Conservation (phyloP, 2,888 invertebrate species). For the Laspeyria flexula region DNA sequence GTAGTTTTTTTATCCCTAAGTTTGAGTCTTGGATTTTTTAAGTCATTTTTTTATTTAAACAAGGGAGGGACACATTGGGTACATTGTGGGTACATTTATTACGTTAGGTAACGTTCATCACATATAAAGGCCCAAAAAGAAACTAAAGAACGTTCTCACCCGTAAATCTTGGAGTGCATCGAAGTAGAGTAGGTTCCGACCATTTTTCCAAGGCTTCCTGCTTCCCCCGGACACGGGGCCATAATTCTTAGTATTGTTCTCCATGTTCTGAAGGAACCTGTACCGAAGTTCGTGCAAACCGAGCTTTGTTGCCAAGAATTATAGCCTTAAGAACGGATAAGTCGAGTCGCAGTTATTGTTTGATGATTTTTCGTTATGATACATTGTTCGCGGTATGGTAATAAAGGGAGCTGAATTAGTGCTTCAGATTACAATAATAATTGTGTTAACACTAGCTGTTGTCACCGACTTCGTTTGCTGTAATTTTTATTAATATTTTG, state of each 20-base stretch:
- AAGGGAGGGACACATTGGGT: too few relatives aligned
- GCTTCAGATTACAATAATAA: neutral
- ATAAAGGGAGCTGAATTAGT: slow-evolving; percentile 6
- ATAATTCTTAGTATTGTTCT: slow-evolving; percentile 73
- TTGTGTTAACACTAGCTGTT: neutral
- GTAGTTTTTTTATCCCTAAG: too few relatives aligned
- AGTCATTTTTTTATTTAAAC: too few relatives aligned
- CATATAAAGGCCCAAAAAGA: neutral
- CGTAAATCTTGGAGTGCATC: slow-evolving; percentile 20
- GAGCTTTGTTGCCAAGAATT: slow-evolving; percentile 66
- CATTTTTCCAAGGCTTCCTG: slow-evolving; percentile 62
- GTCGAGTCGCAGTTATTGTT: slow-evolving; percentile 61
- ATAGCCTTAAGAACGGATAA: slow-evolving; percentile 63
- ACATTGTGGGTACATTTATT: too few relatives aligned
- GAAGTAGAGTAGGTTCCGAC: slow-evolving; percentile 31
- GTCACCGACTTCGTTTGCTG: too few relatives aligned
- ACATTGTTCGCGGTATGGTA: slow-evolving; percentile 33
- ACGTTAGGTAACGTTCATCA: neutral
- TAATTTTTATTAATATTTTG: too few relatives aligned
- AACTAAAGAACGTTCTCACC: neutral
- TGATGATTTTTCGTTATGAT: slow-evolving; percentile 58
- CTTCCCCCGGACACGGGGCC: slow-evolving; percentile 60
- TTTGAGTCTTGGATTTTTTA: too few relatives aligned
- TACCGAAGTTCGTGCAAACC: slow-evolving; percentile 50
- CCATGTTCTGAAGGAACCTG: slow-evolving; percentile 60